Evolutionary conservation across 2,888 invertebrate genomes (phyloP), one percentile per base, ranked within the genome.

Genomic region (Crematogaster levior): DNA sequence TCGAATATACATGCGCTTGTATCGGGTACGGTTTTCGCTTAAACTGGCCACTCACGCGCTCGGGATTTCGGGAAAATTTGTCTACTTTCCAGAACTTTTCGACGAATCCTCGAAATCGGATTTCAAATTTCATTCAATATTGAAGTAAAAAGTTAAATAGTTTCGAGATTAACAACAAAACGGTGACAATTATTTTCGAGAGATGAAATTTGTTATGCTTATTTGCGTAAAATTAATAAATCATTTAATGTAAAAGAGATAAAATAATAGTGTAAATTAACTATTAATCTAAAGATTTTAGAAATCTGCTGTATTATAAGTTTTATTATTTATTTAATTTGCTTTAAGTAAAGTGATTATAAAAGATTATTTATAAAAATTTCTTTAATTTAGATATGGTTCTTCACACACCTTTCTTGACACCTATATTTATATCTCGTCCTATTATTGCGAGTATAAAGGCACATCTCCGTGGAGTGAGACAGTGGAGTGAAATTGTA

Each of bases 1-100:
- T 56, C 43, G 72, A 79, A 79, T 56, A 70, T 58, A 79, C 56
- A 77, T 68, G 56, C 24, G 56, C 12, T 79, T 46, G 56, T 56
- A 75, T 46, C 18, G 66, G 43, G 51, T 66, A 75, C 51, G 37
- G 37, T 66, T 74, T 21, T 15, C 75, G 21, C 43, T 77, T 77
- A 77, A 70, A 77, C 48, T 43, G 56, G 40, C 72, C 70, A 68
- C 72, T 79, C 34, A 53, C 34, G 40, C 65, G 24, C 9, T 37
- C 40, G 40, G 75, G 21, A 75, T 51, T 75, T 56, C 12, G 77
- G 34, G 21, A 70, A 79, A 79, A 70, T 70, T 70, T 43, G 40
- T 21, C 21, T 56, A 70, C 72, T 56, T 79, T 79, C 21, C 72
- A 10, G 56, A 70, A 79, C 72, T 79, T 56, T 34, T 56, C 43